phyloP scores from a whole-genome alignment of 2,888 invertebrate genomes.

The Rhabditophanes sp. region DNA sequence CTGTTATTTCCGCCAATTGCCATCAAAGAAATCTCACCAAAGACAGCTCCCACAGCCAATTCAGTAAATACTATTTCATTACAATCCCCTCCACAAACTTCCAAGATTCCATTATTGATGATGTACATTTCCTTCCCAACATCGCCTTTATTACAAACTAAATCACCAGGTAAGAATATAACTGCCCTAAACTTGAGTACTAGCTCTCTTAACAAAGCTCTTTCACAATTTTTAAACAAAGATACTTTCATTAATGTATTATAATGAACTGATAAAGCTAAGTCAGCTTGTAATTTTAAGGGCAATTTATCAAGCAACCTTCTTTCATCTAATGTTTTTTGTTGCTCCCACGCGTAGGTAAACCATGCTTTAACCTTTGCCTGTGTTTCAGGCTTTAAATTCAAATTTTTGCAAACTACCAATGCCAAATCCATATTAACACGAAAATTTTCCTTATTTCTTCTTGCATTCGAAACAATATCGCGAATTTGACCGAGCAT shows the following conservation, averaged over 20 bases:
- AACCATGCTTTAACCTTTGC: constrained; percentile 77
- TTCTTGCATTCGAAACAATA: constrained; percentile 65
- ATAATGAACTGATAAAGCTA: constrained; percentile 73
- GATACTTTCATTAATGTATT: constrained; percentile 76
- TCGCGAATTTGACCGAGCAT: constrained; percentile 78
- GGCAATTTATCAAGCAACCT: constrained; percentile 68
- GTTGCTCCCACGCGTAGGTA: constrained; percentile 78
- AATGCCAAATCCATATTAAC: constrained; percentile 69
- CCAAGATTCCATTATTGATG: constrained; percentile 67
- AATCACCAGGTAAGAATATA: constrained; percentile 71
- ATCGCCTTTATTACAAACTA: constrained; percentile 78
- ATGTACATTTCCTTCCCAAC: constrained; percentile 92
- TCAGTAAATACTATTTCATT: constrained; percentile 67
- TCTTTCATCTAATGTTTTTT: constrained; percentile 77
- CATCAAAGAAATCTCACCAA: constrained; percentile 77
- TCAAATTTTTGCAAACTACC: constrained; percentile 65
- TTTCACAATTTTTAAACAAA: constrained; percentile 56
- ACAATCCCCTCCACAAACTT: constrained; percentile 63
- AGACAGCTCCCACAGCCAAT: constrained; percentile 72
- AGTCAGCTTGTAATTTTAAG: constrained; percentile 74
- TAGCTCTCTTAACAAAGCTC: constrained; percentile 62
- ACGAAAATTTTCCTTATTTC: constrained; percentile 53
- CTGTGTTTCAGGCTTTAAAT: constrained; percentile 60
- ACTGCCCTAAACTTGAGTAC: constrained; percentile 74
- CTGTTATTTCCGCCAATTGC: constrained; percentile 67